Evolutionary conservation across 2,113 vertebrate genomes (phyloP), one percentile per base, ranked within the genome.

Genomic region (Pollachius pollachius): DNA sequence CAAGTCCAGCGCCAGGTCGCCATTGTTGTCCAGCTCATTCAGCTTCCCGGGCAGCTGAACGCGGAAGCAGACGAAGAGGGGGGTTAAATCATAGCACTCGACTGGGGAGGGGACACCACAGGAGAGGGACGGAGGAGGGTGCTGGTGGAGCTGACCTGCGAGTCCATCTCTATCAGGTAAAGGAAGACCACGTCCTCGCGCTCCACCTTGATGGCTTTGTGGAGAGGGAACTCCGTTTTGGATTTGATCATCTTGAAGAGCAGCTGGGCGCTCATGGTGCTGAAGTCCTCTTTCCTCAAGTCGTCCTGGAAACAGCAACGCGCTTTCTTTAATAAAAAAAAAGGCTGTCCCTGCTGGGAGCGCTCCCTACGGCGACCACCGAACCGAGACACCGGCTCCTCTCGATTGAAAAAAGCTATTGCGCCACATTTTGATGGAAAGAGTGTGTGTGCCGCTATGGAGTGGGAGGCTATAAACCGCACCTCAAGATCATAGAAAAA

Each of bases 201-300:
- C 80, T 99, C 96, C 18, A 98, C 94, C 91, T 95, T 98, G 85
- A 99, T 99, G 70, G 97, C 97, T 88, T 99, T 99, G 82, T 99
- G 97, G 67, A 99, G 90, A 17, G 97, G 96, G 79, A 92, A 99
- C 64, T 98, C 95, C 0, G 97, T 99, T 91, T 98, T 99, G 2
- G 97, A 99, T 74, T 99, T 98, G 89, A 99, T 97, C 97, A 99
- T 99, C 90, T 99, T 98, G 83, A 96, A 99, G 37, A 99, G 69
- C 3, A 99, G 89, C 85, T 95, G 97, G 65, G 97, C 96, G 65
- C 95, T 96, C 96, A 99, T 96, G 78, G 94, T 97, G 80, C 95
- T 97, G 88, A 99, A 99, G 73, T 99, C 97, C 70, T 99, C 97
- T 84, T 99, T 99, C 65, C 94, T 89, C 70, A 99, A 83, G 64